Conservation (phyloP, 2,113 vertebrate genomes). For the Stercorarius parasiticus region DNA sequence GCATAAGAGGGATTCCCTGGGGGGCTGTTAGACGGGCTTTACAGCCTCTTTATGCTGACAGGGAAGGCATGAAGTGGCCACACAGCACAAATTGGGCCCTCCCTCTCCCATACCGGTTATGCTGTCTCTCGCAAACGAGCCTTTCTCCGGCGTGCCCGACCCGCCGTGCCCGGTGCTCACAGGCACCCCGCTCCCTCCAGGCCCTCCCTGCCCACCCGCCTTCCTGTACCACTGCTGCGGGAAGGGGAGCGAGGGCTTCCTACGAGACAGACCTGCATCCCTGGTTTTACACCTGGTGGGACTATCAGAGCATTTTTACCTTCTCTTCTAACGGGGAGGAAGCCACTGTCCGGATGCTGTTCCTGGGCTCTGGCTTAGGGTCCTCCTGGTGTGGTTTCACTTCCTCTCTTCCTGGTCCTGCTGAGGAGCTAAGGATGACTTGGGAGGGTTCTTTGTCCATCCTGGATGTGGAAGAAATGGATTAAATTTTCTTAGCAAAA, state of each 20-base stretch:
- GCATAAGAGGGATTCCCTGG: slow-evolving; percentile 28
- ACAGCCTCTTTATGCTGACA: not conserved
- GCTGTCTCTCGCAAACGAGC: not conserved
- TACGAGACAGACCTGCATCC: rapidly evolving
- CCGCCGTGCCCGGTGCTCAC: not conserved
- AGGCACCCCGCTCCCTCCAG: not conserved
- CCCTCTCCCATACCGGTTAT: not conserved
- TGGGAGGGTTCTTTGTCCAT: not conserved
- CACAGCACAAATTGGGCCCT: not conserved
- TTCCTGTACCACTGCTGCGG: not conserved
- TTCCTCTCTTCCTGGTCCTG: not conserved
- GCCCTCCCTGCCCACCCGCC: not conserved
- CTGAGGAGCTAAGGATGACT: not conserved
- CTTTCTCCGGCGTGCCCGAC: not conserved
- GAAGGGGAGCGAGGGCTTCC: not conserved
- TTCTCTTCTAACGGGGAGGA: not conserved
- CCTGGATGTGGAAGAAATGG: not conserved
- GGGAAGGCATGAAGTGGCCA: not conserved
- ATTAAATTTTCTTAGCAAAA: not conserved
- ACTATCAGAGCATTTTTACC: not conserved
- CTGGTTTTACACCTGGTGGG: not conserved
- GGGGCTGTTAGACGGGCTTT: not conserved
- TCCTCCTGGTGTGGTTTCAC: not conserved
- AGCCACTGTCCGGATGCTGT: not conserved
- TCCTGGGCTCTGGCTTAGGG: not conserved